Evolutionary conservation across 2,113 vertebrate species (phyloP).

Genomic region (Peromyscus polionotus): DNA sequence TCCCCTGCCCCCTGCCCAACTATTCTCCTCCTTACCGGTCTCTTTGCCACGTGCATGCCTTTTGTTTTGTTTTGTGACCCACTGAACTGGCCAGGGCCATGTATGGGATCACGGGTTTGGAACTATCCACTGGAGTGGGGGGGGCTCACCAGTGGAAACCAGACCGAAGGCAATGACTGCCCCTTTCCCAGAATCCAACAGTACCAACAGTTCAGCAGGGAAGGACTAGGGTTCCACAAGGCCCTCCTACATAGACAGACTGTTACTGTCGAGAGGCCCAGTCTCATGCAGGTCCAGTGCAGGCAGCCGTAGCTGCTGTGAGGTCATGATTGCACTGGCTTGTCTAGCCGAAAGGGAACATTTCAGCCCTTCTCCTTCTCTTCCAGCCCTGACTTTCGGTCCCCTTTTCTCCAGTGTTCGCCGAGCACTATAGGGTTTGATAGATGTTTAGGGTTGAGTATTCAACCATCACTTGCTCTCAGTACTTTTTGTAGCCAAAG

Average conservation of each 20-base stretch:
- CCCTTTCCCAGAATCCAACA: no score
- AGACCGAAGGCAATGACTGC: no score
- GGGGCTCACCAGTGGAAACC: neutral
- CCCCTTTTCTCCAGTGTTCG: neutral
- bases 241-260: neutral
- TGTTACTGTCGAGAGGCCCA: neutral
- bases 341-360: no score
- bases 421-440: neutral
- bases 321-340: neutral
- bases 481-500: neutral
- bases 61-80: neutral
- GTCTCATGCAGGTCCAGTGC: neutral
- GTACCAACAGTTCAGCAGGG: neutral
- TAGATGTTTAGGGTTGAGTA: no score
- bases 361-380: neutral
- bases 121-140: no score
- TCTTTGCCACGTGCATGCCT: no score
- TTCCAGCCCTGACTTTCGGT: neutral
- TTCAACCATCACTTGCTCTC: neutral
- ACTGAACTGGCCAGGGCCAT: neutral
- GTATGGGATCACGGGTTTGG: neutral
- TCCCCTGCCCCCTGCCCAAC: neutral
- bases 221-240: neutral
- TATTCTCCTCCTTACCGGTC: neutral
- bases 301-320: neutral